phyloP scores from a whole-genome alignment of 2,797 vertebrate species.

The Peromyscus eremicus region DNA sequence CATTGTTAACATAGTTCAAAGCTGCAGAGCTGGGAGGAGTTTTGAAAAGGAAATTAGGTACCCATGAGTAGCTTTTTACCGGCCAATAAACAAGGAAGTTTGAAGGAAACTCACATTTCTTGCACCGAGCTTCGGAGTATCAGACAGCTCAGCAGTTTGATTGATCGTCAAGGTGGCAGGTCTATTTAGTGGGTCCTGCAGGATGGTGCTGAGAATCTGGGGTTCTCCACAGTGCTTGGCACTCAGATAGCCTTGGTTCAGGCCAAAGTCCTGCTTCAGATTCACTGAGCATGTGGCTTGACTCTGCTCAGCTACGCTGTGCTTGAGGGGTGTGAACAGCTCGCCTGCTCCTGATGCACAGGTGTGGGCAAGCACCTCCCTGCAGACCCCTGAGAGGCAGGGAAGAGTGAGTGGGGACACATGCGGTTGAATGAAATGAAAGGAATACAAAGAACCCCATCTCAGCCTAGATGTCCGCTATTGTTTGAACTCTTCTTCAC shows the following conservation, averaged over 20 bases:
- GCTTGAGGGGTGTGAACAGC: background rate
- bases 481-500: background rate
- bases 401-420: background rate
- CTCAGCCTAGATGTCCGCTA: background rate
- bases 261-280: constrained; percentile 56
- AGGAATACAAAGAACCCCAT: background rate
- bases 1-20: constrained; percentile 86
- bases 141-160: constrained; percentile 75
- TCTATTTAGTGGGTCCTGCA: constrained; percentile 75
- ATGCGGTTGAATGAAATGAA: background rate
- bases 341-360: background rate
- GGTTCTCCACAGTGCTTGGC: constrained; percentile 71
- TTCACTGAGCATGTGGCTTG: constrained; percentile 55
- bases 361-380: constrained; percentile 39
- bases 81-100: constrained; percentile 72
- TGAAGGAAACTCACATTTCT: constrained; percentile 54
- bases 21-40: constrained; percentile 81
- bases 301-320: background rate
- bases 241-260: constrained; percentile 61
- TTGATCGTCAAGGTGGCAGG: constrained; percentile 65
- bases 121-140: constrained; percentile 23
- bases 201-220: constrained; percentile 74
- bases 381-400: background rate
- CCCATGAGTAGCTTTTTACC: constrained; percentile 80
- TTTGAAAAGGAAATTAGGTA: constrained; percentile 82